Evolutionary conservation across 2,113 vertebrate genomes (phyloP), one percentile per base, ranked within the genome.

Genomic region (Platichthys stellatus): DNA sequence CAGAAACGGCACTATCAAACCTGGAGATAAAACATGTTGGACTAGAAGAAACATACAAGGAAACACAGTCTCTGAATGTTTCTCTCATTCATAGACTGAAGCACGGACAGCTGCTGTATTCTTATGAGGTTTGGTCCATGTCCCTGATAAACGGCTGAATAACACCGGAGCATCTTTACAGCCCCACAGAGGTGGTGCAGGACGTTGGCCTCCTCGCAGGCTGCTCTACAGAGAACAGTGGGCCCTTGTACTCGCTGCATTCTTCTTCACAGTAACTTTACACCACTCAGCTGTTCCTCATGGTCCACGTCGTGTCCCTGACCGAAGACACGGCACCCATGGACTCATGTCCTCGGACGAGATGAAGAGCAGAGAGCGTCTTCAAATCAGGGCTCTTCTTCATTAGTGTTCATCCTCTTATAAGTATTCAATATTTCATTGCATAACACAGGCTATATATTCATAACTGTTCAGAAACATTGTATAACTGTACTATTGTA

Each of bases 201-300:
- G 35, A 61, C 47, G 75, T 61, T 35, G 17, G 40, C 74, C 53
- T 86, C 69, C 15, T 35, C 38, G 24, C 9, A 9, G 4, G 69
- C 74, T 45, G 18, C 74, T 58, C 53, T 23, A 11, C 49, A 49
- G 69, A 78, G 63, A 88, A 92, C 89, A 92, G 83, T 80, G n/a
- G 85, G 76, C 38, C 74, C 76, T 91, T 90, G 86, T 93, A 63
- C 79, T 78, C 69, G 0, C 67, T 40, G 76, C 84, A 85, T 91
- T 90, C 87, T 88, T 80, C 62, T 72, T 80, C 86, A 71, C 69
- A 54, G 90, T 89, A 92, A 92, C 87, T 69, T 86, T 78, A 93
- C 79, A 91, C 92, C 85, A 3, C 79, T 91, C 92, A 92, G 92
- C 91, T 93, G 92, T 88, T 90, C 83, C 69, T 74, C 64, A 0